Conservation (phyloP, 1,140 invertebrate species). For the Drosophila kohkoa region DNA sequence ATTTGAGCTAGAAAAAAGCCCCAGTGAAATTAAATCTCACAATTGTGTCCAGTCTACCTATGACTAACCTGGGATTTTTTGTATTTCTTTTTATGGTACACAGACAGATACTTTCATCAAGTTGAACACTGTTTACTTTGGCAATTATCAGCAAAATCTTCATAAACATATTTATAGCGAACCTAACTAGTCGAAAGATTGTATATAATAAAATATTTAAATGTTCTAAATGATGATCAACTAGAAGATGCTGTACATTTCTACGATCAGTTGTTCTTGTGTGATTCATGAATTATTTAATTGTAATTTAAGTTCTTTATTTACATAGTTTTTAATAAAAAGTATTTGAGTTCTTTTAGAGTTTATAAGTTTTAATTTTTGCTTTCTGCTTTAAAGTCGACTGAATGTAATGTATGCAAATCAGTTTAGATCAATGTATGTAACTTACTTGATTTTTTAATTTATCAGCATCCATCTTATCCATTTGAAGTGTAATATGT, state of each 20-base stretch:
- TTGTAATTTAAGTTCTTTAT: neutral
- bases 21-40: neutral
- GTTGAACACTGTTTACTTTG: conserved; percentile 25
- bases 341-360: neutral
- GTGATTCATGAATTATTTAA: neutral
- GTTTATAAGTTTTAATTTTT: neutral
- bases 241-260: neutral
- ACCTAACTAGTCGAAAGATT: neutral
- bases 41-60: conserved; percentile 16
- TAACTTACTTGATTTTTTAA: conserved; percentile 58
- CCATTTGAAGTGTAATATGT: conserved; percentile 63
- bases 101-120: too few relatives aligned
- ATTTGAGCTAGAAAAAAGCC: conserved; percentile 21
- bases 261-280: neutral
- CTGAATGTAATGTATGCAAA: neutral
- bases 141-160: conserved; percentile 39
- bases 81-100: neutral
- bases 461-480: conserved; percentile 38
- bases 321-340: too few relatives aligned
- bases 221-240: neutral
- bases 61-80: conserved; percentile 47
- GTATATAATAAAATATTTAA: conserved; percentile 18
- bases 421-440: too few relatives aligned
- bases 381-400: neutral
- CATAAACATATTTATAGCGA: conserved; percentile 5